Conservation (phyloP, 2,888 invertebrate species). For the Spilarctia lutea region DNA sequence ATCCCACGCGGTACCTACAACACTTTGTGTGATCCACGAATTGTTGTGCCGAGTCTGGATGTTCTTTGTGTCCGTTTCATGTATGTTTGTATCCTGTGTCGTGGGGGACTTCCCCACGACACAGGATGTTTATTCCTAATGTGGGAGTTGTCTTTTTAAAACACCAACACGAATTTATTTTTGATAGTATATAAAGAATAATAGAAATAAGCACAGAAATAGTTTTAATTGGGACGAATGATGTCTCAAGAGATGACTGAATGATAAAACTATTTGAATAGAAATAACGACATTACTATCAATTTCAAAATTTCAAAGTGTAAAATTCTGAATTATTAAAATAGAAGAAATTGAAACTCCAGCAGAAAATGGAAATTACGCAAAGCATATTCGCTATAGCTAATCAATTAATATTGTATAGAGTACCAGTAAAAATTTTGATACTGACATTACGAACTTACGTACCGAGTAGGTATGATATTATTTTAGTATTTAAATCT, state of each 20-base stretch:
- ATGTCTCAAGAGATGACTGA: neutral
- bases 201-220: no score
- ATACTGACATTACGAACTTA: neutral
- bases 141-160: no score
- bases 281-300: neutral
- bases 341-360: constrained; percentile 15
- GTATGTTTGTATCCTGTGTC: no score
- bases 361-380: constrained; percentile 19
- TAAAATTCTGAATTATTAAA: constrained; percentile 16
- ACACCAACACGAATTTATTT: no score
- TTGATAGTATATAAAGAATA: neutral
- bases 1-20: no score
- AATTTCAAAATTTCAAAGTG: neutral
- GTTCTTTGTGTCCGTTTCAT: no score
- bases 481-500: neutral
- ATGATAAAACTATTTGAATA: no score
- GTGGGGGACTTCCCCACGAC: no score
- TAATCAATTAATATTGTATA: neutral
- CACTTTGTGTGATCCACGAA: no score
- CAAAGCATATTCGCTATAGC: constrained; percentile 40
- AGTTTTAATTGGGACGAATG: no score
- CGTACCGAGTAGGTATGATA: neutral
- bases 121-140: no score
- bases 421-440: neutral
- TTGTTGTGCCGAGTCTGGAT: no score